A percentile compares a stretch with the other conserved stretches of the same genome.
phyloP scores from a whole-genome alignment of 2,113 vertebrate genomes.

The Caranx melampygus region DNA sequence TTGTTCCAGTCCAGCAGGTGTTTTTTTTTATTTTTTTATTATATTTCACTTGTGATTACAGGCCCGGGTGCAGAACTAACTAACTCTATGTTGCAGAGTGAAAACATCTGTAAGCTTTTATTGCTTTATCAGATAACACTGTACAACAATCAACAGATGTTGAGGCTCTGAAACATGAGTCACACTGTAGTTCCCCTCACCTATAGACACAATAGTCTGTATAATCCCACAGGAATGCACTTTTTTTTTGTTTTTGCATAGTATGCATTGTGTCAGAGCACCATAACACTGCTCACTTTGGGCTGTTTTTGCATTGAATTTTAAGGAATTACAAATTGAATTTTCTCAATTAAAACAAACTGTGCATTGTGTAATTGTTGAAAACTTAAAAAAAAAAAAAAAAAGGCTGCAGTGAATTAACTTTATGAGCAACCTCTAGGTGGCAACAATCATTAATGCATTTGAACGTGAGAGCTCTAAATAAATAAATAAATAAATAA shows the following conservation, averaged over 20 bases:
- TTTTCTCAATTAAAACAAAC: constrained; percentile 13
- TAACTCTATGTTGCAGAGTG: constrained; percentile 12
- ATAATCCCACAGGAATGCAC: constrained; percentile 61
- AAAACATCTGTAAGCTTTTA: constrained; percentile 23
- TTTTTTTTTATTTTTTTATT: constrained; percentile 5
- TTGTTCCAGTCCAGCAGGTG: constrained; percentile 34
- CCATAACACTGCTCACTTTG: constrained; percentile 44
- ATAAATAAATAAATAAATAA: constrained; percentile 31
- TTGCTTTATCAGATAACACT: constrained; percentile 34
- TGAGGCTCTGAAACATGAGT: constrained; percentile 32
- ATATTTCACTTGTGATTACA: background rate
- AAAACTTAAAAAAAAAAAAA: constrained; percentile 2
- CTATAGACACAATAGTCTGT: constrained; percentile 61
- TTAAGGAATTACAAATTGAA: constrained; percentile 23
- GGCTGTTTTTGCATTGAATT: constrained; percentile 28
- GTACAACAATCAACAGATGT: constrained; percentile 21
- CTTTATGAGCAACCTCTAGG: constrained; percentile 50
- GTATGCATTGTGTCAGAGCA: constrained; percentile 54
- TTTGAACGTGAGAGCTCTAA: constrained; percentile 41
- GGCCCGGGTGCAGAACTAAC: background rate
- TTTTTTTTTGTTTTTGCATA: constrained; percentile 10
- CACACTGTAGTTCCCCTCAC: constrained; percentile 1
- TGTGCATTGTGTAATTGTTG: constrained; percentile 38
- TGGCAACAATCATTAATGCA: constrained; percentile 58
- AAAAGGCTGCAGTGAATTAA: constrained; percentile 41